Conservation (phyloP, 2,888 invertebrate species). For the Metalampra italica region DNA sequence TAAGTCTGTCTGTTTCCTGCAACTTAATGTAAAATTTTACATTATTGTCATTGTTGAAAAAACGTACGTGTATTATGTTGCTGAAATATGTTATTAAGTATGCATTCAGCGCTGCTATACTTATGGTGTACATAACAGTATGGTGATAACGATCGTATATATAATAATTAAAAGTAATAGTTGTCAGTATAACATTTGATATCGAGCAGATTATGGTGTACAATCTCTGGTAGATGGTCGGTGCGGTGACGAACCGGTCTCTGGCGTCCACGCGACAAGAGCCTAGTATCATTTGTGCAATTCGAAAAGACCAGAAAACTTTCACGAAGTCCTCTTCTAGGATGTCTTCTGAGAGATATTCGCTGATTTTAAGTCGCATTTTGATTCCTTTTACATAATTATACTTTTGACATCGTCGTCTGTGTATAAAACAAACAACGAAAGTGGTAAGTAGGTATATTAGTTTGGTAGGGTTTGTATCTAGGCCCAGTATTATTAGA, state of each 20-base stretch:
- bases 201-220: slow-evolving; percentile 20
- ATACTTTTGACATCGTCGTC: too few relatives aligned
- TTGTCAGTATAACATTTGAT: not conserved
- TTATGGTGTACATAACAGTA: slow-evolving; percentile 18
- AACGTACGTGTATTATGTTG: slow-evolving; percentile 41
- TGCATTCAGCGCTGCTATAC: slow-evolving; percentile 11
- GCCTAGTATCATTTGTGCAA: slow-evolving; percentile 38
- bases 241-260: slow-evolving; percentile 38
- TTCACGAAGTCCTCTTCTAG: slow-evolving; percentile 40
- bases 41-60: slow-evolving; percentile 37
- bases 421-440: too few relatives aligned
- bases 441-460: too few relatives aligned
- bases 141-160: slow-evolving; percentile 6
- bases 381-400: slow-evolving; percentile 5
- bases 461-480: too few relatives aligned
- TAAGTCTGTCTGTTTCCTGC: slow-evolving; percentile 46
- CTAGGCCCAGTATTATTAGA: too few relatives aligned
- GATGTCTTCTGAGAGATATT: slow-evolving; percentile 47
- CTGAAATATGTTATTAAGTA: slow-evolving; percentile 25
- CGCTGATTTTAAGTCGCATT: slow-evolving; percentile 12
- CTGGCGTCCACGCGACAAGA: slow-evolving; percentile 40
- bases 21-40: slow-evolving; percentile 40
- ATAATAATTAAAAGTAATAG: not conserved
- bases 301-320: slow-evolving; percentile 27
- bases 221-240: slow-evolving; percentile 40